These are phyloP conservation scores for Microcebus ravelobensis DNA, from an alignment of 2,113 vertebrate genomes.

Conservation along the genomic window DNA sequence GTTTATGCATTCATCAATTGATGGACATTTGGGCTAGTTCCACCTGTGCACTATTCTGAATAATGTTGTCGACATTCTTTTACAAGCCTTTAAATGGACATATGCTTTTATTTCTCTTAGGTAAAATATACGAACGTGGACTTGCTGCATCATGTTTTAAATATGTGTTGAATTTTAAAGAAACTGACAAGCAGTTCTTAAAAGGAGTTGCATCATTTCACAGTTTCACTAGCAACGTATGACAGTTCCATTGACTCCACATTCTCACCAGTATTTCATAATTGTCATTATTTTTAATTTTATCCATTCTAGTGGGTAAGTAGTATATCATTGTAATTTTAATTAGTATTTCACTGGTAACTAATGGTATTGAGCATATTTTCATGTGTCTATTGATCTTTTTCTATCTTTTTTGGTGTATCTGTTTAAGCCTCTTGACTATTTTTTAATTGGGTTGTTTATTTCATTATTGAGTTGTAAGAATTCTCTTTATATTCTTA, in stretches of 20 bases:
- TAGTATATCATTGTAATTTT: background rate
- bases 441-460: background rate
- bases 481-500: background rate
- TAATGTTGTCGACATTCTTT: background rate
- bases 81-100: background rate
- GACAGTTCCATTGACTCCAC: background rate
- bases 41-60: background rate
- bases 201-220: background rate
- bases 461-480: background rate
- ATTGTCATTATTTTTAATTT: background rate
- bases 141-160: background rate
- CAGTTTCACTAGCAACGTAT: background rate
- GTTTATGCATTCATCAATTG: background rate
- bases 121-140: background rate
- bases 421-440: background rate
- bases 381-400: background rate
- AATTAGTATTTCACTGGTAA: background rate
- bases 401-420: background rate
- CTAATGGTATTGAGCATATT: background rate
- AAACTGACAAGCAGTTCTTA: background rate
- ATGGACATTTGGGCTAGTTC: background rate
- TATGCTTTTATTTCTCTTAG: background rate
- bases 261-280: background rate
- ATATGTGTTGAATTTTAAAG: background rate
- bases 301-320: background rate